Conservation (phyloP, 1,140 invertebrate species). For the Muscidifurax raptorellus region DNA sequence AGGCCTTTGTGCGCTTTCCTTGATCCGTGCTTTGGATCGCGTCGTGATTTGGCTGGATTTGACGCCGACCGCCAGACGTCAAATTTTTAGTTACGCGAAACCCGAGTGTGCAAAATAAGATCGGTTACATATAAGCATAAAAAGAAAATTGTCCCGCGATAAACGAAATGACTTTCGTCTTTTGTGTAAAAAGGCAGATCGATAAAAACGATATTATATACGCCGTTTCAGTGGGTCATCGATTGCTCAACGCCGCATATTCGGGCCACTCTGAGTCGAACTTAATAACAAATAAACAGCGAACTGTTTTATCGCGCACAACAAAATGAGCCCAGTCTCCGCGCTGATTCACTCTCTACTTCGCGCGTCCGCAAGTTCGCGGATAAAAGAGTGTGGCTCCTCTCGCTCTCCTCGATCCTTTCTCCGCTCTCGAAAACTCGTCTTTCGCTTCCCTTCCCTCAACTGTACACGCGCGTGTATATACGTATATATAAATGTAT, state of each 20-base stretch:
- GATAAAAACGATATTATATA: constrained; percentile 52
- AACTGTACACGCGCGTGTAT: background rate
- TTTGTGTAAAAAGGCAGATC: background rate
- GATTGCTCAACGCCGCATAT: constrained; percentile 36
- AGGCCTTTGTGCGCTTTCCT: constrained; percentile 11
- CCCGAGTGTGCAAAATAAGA: background rate
- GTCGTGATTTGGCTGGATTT: background rate
- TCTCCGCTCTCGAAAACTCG: background rate
- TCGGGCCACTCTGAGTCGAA: constrained; percentile 18
- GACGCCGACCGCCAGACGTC: background rate
- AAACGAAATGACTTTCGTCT: background rate
- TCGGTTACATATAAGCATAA: too few relatives aligned
- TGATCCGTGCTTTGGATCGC: background rate
- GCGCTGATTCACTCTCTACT: constrained; percentile 30
- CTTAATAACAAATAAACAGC: too few relatives aligned
- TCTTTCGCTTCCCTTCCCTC: background rate
- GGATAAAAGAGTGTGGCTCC: background rate
- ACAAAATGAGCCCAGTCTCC: background rate
- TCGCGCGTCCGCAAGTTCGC: background rate
- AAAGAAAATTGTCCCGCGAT: background rate
- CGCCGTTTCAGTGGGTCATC: constrained; percentile 41
- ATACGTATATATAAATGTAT: constrained; percentile 42
- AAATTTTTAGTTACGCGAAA: background rate
- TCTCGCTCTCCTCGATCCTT: constrained; percentile 10
- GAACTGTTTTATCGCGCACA: constrained; percentile 42